phyloP scores from a whole-genome alignment of 2,113 vertebrate species.

The Cyprinodon tularosa region DNA sequence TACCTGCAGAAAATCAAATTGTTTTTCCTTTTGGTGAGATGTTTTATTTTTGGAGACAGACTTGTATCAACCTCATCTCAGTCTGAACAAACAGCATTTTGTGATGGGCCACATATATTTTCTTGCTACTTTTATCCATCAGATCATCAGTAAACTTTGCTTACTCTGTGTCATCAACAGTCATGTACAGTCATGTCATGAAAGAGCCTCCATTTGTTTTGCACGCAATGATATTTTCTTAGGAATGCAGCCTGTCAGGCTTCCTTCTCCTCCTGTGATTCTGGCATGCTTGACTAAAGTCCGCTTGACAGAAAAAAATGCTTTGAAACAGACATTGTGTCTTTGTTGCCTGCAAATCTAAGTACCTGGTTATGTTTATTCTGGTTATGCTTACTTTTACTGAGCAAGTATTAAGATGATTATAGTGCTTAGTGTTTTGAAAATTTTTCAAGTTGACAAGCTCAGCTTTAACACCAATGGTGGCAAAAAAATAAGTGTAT shows the following conservation, averaged over 20 bases:
- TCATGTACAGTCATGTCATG: background rate
- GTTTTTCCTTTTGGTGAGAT: background rate
- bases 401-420: too few species aligned
- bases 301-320: background rate
- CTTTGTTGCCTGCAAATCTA: background rate
- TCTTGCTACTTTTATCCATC: background rate
- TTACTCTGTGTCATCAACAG: background rate
- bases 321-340: background rate
- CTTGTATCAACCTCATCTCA: background rate
- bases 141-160: background rate
- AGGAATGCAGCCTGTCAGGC: background rate
- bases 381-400: background rate
- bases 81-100: background rate
- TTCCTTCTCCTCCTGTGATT: background rate
- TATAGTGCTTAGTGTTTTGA: background rate
- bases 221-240: background rate
- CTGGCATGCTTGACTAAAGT: background rate
- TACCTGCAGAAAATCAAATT: background rate
- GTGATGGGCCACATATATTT: background rate
- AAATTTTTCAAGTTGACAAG: too few species aligned
- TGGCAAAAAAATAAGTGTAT: too few species aligned
- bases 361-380: background rate
- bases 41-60: background rate
- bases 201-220: background rate
- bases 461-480: too few species aligned